These are phyloP conservation scores for Brachypteracias leptosomus DNA, from an alignment of 2,113 vertebrate species.

Conservation along the genomic window DNA sequence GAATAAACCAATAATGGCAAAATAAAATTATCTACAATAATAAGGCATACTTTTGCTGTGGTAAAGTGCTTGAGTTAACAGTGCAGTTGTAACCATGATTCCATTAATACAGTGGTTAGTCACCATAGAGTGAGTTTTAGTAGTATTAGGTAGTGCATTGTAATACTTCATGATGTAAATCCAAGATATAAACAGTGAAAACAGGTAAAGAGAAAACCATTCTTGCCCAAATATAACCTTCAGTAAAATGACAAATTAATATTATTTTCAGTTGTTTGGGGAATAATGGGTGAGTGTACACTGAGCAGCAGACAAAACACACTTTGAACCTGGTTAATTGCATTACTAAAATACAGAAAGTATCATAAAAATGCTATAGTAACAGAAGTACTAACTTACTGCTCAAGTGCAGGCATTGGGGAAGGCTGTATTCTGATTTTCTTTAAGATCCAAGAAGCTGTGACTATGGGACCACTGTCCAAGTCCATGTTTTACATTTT, in stretches of 20 bases:
- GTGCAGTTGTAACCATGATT: not conserved
- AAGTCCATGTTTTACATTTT: not conserved
- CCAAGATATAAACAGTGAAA: not conserved
- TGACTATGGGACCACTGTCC: not conserved
- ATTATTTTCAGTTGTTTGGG: not conserved
- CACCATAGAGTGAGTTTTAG: not conserved
- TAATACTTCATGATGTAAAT: not conserved
- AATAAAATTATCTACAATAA: not conserved
- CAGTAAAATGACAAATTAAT: not conserved
- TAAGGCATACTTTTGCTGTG: not conserved
- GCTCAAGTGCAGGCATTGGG: rapidly evolving
- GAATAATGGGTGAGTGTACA: not conserved
- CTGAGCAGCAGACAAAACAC: not conserved
- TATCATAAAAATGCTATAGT: not conserved
- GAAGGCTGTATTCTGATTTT: not conserved
- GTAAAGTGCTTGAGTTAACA: not conserved
- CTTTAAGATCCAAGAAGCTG: not conserved
- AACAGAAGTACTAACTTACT: not conserved
- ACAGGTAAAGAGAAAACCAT: not conserved
- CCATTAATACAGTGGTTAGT: not conserved
- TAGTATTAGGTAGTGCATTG: not conserved
- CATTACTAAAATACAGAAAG: not conserved
- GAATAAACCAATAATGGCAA: not conserved
- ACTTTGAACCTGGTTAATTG: not conserved
- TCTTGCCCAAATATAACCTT: not conserved